Base-by-base conservation (phyloP, 1,140 invertebrate genomes). In the Ceratoteleas bidentatus region DNA sequence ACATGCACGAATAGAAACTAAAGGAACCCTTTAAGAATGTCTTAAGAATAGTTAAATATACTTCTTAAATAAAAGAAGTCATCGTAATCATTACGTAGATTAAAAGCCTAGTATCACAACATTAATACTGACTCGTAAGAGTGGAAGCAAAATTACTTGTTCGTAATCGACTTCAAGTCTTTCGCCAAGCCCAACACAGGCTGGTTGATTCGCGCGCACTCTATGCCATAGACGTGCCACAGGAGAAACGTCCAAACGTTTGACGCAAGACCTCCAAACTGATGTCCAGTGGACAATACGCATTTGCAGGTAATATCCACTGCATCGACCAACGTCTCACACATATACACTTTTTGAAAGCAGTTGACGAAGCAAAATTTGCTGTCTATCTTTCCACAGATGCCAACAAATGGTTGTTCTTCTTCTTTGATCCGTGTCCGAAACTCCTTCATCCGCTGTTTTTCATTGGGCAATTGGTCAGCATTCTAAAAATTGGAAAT, bases 371-470 rank as follows among this genome's bases (percentile, higher is more conserved):
- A 45, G 13, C 43, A 45, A 45, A n/a, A n/a, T n/a, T 10, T 45
- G 43, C 11, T 45, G n/a, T 45, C 43, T 10, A 45, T 45, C 13
- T 45, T 6, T n/a, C 43, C 43, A 13, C 43, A 45, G 13, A 45
- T 45, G 8, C 43, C 43, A 11, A 45, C 13, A n/a, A 45, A 45
- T n/a, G 43, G 43, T 45, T 45, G 43, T 45, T 45, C 43, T 45
- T 45, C 43, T 45, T 45, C 43, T n/a, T n/a, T 13, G 13, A 45
- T 45, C 11, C 13, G 43, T n/a, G 10, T 6, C 3, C 43, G 43
- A 45, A 45, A 45, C 5, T 10, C 13, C 43, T 45, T 45, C 10
- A 45, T 10, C 43, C 13, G 43, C 13, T 45, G 10, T 45, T 45
- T 45, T 13, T 45, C 10, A 2, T 45, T 13, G 10, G 10, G 10